Conservation (phyloP, 2,113 vertebrate genomes). For the Promerops cafer region DNA sequence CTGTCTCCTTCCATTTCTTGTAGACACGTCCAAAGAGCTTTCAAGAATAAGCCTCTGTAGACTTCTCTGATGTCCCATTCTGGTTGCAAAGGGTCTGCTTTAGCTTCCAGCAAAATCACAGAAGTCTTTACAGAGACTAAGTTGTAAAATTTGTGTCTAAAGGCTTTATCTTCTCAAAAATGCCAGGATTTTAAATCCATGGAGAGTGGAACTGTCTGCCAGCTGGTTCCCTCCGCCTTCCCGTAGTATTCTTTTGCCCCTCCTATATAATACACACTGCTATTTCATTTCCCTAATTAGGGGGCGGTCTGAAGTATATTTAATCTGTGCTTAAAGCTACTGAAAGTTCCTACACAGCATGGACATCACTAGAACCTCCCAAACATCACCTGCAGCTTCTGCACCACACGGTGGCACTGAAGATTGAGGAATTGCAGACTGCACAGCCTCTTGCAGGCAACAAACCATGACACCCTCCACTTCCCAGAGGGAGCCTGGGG, state of each 20-base stretch:
- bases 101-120: not conserved
- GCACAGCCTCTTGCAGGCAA: not conserved
- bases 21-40: not conserved
- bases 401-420: conserved; percentile 55
- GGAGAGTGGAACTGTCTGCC: not conserved
- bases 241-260: not conserved
- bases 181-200: not conserved
- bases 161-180: not conserved
- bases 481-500: not conserved
- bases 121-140: not conserved
- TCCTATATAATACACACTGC: not conserved
- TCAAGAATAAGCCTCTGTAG: not conserved
- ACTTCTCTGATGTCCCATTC: not conserved
- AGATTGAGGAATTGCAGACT: not conserved
- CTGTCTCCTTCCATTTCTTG: not conserved
- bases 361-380: not conserved
- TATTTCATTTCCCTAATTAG: not conserved
- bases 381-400: not conserved
- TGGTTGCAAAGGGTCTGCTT: not conserved
- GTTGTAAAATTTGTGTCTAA: not conserved
- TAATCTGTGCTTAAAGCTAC: not conserved
- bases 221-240: not conserved
- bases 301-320: not conserved
- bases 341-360: not conserved
- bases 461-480: not conserved